Evolutionary conservation across 2,888 invertebrate species (phyloP).

Genomic region (Schizaphis graminum): DNA sequence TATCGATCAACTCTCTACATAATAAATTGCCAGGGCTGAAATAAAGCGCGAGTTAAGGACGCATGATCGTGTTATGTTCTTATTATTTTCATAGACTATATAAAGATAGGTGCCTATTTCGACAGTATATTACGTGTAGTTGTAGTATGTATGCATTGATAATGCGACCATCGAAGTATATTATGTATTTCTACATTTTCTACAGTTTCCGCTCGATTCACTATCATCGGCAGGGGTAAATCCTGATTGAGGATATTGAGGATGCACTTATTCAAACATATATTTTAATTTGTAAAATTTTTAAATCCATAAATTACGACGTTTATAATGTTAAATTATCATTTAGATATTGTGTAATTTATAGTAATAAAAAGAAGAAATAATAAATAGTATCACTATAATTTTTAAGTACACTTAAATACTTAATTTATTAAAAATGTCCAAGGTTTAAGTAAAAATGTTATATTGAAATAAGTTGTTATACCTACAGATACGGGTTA

Average conservation of each 20-base stretch:
- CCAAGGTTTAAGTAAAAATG: no score
- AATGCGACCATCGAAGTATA: not conserved
- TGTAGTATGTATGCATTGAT: not conserved
- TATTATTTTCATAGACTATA: not conserved
- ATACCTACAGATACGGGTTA: no score
- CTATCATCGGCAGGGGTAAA: not conserved
- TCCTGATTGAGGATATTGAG: not conserved
- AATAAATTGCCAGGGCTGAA: not conserved
- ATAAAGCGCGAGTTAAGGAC: not conserved
- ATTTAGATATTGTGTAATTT: not conserved
- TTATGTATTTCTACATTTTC: not conserved
- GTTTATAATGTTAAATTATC: not conserved
- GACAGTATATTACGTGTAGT: not conserved
- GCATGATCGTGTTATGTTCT: not conserved
- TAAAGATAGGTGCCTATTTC: not conserved
- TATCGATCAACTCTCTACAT: not conserved
- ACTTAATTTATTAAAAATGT: no score
- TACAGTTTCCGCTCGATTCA: not conserved
- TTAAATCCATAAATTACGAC: not conserved
- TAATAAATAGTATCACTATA: no score
- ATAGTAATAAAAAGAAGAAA: no score
- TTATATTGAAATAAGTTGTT: no score
- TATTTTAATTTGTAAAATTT: not conserved
- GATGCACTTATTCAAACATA: not conserved
- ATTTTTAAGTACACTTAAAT: no score